These are phyloP conservation scores for Apodemus sylvaticus DNA, from an alignment of 2,113 vertebrate genomes.

Conservation along the genomic window DNA sequence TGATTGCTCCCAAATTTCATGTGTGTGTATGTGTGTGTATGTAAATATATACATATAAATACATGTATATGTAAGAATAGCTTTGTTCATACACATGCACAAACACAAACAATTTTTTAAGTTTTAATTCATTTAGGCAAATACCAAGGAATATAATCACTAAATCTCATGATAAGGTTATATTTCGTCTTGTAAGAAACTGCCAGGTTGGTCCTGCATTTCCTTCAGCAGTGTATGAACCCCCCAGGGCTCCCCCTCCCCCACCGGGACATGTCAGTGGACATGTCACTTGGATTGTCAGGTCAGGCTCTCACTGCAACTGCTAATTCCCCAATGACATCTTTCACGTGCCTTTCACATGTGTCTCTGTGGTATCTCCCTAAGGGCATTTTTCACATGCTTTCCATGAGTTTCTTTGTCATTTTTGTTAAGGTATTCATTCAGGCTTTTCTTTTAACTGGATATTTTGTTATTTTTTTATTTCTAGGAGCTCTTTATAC, in stretches of 20 bases:
- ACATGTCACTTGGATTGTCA: background rate
- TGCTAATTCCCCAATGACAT: background rate
- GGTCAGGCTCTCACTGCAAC: background rate
- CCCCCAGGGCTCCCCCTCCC: background rate
- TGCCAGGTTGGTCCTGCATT: background rate
- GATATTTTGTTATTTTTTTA: background rate
- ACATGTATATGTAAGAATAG: background rate
- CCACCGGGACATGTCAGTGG: background rate
- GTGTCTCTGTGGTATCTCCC: background rate
- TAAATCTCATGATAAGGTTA: background rate
- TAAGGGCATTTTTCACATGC: background rate
- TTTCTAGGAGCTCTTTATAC: background rate
- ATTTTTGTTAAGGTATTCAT: background rate
- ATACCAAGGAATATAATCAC: background rate
- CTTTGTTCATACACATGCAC: background rate
- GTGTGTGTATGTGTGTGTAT: background rate
- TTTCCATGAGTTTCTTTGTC: background rate
- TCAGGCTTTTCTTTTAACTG: background rate
- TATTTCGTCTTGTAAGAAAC: slow-evolving; percentile 4
- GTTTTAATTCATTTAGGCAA: background rate
- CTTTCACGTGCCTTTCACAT: background rate
- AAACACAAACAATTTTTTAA: background rate
- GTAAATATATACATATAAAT: background rate
- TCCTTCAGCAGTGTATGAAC: background rate
- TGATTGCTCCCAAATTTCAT: background rate